Percentiles rank a stretch among this genome's conserved stretches.
phyloP scores from a whole-genome alignment of 1,140 invertebrate species.

The Drosophila melanica region DNA sequence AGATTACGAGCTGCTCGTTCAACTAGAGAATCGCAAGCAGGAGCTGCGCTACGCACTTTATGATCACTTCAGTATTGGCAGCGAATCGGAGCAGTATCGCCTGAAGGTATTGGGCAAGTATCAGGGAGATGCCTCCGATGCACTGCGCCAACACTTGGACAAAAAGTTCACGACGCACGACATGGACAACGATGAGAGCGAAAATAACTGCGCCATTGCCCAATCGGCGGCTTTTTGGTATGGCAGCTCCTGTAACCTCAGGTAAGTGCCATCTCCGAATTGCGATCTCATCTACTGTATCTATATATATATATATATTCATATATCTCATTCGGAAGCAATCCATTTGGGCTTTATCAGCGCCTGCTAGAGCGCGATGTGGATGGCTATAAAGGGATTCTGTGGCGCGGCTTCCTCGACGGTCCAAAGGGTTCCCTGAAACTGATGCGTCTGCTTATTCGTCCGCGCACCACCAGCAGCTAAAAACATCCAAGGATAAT shows the following conservation, averaged over 20 bases:
- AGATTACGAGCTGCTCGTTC: slow-evolving; percentile 61
- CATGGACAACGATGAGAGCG: slow-evolving; percentile 59
- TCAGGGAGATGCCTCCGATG: slow-evolving; percentile 62
- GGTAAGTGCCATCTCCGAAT: slow-evolving; percentile 25
- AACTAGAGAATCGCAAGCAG: slow-evolving; percentile 61
- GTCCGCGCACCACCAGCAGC: slow-evolving; percentile 38
- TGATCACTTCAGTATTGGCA: slow-evolving; percentile 66
- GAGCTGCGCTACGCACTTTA: slow-evolving; percentile 60
- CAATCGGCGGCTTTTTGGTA: slow-evolving; percentile 74
- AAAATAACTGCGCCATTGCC: slow-evolving; percentile 53
- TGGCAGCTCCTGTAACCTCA: slow-evolving; percentile 51
- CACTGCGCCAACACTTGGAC: slow-evolving; percentile 52
- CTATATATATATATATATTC: no score
- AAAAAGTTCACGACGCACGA: slow-evolving; percentile 73
- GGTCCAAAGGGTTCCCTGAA: slow-evolving; percentile 70
- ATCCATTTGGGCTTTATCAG: slow-evolving; percentile 68
- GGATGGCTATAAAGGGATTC: slow-evolving; percentile 60
- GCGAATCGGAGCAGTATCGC: slow-evolving; percentile 59
- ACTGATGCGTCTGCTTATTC: slow-evolving; percentile 53
- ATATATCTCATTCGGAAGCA: slow-evolving; percentile 28
- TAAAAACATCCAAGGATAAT: background rate
- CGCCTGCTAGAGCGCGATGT: slow-evolving; percentile 53
- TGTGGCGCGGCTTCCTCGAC: slow-evolving; percentile 66
- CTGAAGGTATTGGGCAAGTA: slow-evolving; percentile 62
- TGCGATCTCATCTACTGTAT: background rate